Evolutionary conservation across 2,888 invertebrate genomes (phyloP), one percentile per base, ranked within the genome.

Genomic region (Macroteleia sp.): DNA sequence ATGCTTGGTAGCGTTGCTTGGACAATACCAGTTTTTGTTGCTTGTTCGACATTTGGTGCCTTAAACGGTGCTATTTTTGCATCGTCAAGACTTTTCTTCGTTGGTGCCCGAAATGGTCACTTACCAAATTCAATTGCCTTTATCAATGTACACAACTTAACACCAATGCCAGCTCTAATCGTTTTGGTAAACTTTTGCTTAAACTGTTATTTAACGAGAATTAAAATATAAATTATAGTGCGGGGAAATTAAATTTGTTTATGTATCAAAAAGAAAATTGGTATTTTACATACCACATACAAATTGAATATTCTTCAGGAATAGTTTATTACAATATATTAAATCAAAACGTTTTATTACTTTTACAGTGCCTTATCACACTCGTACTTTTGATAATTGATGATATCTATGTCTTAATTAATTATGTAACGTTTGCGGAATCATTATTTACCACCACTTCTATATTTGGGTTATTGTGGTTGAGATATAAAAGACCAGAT

Each of bases 31-130:
- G 92, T 99, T 50, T 98, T 98, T 89, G 99, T 99, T 0, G 98
- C 98, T 0, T 95, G 97, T 76, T 98, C 98, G 22, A 98, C 98
- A 0, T 97, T 99, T 88, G 99, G 99, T 1, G 97, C 98, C 1
- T 92, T 99, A 1, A 99, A 99, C 87, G 98, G 98, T 14, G 97
- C 97, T 1, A 98, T 99, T 80, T 98, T 98, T 88, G 97, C 98
- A 0, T 97, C 98, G 0, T 96, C 98, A 0, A 94, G 97, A 36
- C 91, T 97, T 8, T 97, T 97, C 90, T 97, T 97, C 90, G 97
- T 97, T 3, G 97, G 97, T 5, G 97, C 97, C 0, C 93, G 97
- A 71, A 96, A 97, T 87, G 97, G 97, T 10, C 97, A 97, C 89
- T 92, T 97, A 46, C 97, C 97, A 0, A 92, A 95, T 80, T 96